Conservation (phyloP, 1,140 invertebrate species). For the Eupristina koningsbergeri region DNA sequence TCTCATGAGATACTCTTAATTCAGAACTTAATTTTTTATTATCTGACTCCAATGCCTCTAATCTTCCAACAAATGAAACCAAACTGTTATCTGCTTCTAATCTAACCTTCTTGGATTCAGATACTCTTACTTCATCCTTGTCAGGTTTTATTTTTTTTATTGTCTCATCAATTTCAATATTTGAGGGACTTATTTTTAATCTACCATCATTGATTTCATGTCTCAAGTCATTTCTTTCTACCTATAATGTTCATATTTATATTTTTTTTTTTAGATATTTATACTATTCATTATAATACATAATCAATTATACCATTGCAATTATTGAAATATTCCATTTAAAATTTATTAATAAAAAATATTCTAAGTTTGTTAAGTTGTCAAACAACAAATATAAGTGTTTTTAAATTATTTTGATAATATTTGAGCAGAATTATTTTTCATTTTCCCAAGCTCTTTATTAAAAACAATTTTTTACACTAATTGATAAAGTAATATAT, state of each 20-base stretch:
- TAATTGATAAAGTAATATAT: too few relatives aligned
- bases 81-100: slow-evolving; percentile 59
- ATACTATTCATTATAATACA: too few relatives aligned
- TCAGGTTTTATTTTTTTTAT: slow-evolving; percentile 71
- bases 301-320: too few relatives aligned
- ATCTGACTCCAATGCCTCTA: slow-evolving; percentile 65
- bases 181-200: slow-evolving; percentile 61
- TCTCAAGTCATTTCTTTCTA: slow-evolving; percentile 55
- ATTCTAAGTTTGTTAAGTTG: too few relatives aligned
- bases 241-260: slow-evolving; percentile 54
- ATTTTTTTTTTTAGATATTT: too few relatives aligned
- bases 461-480: too few relatives aligned
- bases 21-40: slow-evolving; percentile 64
- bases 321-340: too few relatives aligned
- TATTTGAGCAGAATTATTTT: too few relatives aligned
- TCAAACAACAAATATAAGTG: too few relatives aligned
- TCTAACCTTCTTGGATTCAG: slow-evolving; percentile 70
- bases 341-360: too few relatives aligned
- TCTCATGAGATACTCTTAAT: slow-evolving; percentile 58
- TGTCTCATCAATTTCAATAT: slow-evolving; percentile 52
- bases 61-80: slow-evolving; percentile 51
- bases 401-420: too few relatives aligned
- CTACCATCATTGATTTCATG: slow-evolving; percentile 60
- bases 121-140: slow-evolving; percentile 74
- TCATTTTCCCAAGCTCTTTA: too few relatives aligned